These are phyloP conservation scores for Heteronetta atricapilla DNA, from an alignment of 2,113 vertebrate genomes.

Conservation along the genomic window DNA sequence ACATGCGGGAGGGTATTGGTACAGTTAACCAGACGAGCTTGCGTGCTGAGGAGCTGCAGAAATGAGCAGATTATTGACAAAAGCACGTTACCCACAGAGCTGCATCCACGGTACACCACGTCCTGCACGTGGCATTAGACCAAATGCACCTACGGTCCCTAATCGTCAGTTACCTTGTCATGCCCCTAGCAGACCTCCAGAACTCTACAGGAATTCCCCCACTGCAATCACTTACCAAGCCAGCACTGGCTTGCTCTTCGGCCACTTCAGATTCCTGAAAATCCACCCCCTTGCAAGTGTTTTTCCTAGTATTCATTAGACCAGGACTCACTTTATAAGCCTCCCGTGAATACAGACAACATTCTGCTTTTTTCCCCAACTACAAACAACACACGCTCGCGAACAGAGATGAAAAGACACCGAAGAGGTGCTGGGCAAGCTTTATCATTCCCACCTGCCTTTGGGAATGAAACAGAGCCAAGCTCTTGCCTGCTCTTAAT, in stretches of 20 bases:
- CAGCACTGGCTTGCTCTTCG: neutral
- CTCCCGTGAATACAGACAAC: neutral
- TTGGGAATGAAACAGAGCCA: neutral
- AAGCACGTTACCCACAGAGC: neutral
- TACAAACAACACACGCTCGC: accelerated
- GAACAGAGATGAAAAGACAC: neutral
- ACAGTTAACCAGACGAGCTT: neutral
- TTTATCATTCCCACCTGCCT: neutral
- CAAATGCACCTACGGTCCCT: neutral
- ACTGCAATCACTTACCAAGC: neutral
- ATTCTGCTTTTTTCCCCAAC: neutral
- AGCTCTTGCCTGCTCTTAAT: neutral
- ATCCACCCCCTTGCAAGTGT: neutral
- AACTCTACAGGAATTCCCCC: neutral
- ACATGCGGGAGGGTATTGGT: neutral
- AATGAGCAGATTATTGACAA: neutral
- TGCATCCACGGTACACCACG: neutral
- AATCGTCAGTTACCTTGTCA: neutral
- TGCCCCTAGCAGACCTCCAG: neutral
- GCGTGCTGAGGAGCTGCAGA: neutral
- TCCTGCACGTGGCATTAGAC: accelerated
- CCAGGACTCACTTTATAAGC: neutral
- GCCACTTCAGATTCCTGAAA: neutral
- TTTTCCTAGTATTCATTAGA: neutral
- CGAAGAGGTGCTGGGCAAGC: neutral